These are phyloP conservation scores for Psilopogon haemacephalus DNA, from an alignment of 2,113 vertebrate genomes.

Conservation along the genomic window DNA sequence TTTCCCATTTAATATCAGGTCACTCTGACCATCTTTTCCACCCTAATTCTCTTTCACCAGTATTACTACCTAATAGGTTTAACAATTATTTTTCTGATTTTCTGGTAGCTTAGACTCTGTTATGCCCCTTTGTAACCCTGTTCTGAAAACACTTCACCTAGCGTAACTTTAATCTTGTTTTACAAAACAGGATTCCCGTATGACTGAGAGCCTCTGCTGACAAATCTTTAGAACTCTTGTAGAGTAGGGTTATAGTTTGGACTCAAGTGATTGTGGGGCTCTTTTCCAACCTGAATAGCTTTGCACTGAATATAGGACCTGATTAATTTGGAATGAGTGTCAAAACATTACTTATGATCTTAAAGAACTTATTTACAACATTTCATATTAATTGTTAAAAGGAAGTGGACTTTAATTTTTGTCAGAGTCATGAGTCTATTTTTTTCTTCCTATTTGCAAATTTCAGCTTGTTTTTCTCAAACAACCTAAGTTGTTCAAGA, in stretches of 20 bases:
- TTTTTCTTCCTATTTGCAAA: not conserved
- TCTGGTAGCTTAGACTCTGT: not conserved
- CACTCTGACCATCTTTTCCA: constrained; percentile 24
- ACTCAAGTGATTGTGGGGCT: too few species aligned
- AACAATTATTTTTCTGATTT: constrained; percentile 29
- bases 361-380: not conserved
- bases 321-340: not conserved
- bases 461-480: not conserved
- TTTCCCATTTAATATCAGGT: constrained; percentile 32
- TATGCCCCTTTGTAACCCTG: not conserved
- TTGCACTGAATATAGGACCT: not conserved
- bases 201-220: not conserved
- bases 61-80: constrained; percentile 7
- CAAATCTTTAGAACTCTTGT: not conserved
- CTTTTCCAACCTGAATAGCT: not conserved
- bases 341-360: not conserved
- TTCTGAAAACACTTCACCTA: not conserved
- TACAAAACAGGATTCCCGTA: not conserved
- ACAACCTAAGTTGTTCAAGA: fast-evolving
- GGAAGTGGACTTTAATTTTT: not conserved
- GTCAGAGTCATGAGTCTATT: not conserved
- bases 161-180: not conserved
- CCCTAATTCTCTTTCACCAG: not conserved
- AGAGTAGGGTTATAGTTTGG: too few species aligned
- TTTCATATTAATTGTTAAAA: not conserved